Base-by-base conservation (phyloP, 2,888 invertebrate species). In the Lithodes maja region DNA sequence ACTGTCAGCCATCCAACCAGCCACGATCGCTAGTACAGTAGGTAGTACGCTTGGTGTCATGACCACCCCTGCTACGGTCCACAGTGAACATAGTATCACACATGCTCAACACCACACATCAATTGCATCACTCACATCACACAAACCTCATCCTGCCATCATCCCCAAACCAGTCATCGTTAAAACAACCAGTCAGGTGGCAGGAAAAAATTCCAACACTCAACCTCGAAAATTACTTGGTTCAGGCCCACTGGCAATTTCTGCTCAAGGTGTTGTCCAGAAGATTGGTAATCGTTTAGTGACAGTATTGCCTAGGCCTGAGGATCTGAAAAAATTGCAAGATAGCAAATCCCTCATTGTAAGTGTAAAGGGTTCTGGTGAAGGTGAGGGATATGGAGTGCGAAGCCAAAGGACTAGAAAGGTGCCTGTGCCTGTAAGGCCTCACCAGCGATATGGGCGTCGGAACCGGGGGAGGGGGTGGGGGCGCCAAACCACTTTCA, bases 251-350 rank as follows among this genome's bases (percentile, higher is more conserved):
- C 49, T 89, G 55, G 91, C 91, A 17, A 91, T 91, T 54, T 90
- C 90, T 71, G 91, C 91, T 17, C 91, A 91, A 49, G 91, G 91
- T 53, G 88, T 91, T 78, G 75, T 91, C 15, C 90, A 91, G 83
- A 88, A 90, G 54, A 90, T 91, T 69, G 89, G 89, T 52, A 90
- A 90, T 68, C 82, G 91, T 33, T 71, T 89, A 61, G 91, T 91
- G 3, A 91, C 91, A 7, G 90, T 91, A 12, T 68, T 91, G 55
- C 91, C 91, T 3, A 81, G 91, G 49, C 91, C 91, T 69, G 91
- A 91, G 84, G 91, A 91, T 55, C 68, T 91, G 15, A 87, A 91
- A 50, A 91, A 88, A 55, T 61, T 91, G 5, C 87, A 84, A 53
- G 91, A 91, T 9, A 90, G 87, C 52, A 91, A 91, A 75, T 88